Evolutionary conservation across 2,888 invertebrate genomes (phyloP).

Genomic region (Drosophila koepferae): DNA sequence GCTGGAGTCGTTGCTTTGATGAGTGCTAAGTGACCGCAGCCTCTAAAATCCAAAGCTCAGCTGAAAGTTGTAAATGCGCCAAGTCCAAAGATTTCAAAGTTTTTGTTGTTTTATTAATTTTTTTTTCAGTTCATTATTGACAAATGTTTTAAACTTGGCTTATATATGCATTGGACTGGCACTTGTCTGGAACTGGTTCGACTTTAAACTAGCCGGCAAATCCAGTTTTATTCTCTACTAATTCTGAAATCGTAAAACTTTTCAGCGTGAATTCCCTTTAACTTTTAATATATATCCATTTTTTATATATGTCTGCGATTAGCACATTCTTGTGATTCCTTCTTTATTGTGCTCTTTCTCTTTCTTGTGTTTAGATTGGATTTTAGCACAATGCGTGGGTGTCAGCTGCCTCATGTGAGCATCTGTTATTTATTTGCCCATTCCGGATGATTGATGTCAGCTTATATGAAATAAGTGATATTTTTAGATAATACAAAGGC

Average conservation of each 20-base stretch:
- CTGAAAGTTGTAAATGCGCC: conserved; percentile 33
- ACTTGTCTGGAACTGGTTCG: conserved; percentile 25
- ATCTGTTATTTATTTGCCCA: conserved; percentile 2
- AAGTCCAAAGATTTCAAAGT: conserved; percentile 12
- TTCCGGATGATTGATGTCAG: conserved; percentile 33
- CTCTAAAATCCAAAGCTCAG: conserved; percentile 40
- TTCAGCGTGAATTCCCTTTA: conserved; percentile 13
- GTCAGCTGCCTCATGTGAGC: not conserved
- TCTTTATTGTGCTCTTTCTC: not conserved
- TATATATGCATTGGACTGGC: not conserved
- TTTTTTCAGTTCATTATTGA: not conserved
- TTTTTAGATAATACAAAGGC: conserved; percentile 1
- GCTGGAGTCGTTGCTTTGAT: conserved; percentile 65
- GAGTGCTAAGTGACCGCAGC: conserved; percentile 65
- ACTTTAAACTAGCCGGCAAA: conserved; percentile 6
- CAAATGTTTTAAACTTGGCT: conserved; percentile 1
- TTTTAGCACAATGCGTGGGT: conserved; percentile 30
- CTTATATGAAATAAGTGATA: conserved; percentile 5
- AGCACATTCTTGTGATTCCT: conserved; percentile 18
- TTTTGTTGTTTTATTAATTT: not conserved
- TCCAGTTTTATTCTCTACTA: conserved; percentile 34
- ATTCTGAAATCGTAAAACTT: conserved; percentile 14
- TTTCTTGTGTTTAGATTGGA: conserved; percentile 19
- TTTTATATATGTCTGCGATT: conserved; percentile 17
- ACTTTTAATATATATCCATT: conserved; percentile 5